phyloP scores from a whole-genome alignment of 2,797 vertebrate genomes.

The Ptychobarbus kaznakovi region DNA sequence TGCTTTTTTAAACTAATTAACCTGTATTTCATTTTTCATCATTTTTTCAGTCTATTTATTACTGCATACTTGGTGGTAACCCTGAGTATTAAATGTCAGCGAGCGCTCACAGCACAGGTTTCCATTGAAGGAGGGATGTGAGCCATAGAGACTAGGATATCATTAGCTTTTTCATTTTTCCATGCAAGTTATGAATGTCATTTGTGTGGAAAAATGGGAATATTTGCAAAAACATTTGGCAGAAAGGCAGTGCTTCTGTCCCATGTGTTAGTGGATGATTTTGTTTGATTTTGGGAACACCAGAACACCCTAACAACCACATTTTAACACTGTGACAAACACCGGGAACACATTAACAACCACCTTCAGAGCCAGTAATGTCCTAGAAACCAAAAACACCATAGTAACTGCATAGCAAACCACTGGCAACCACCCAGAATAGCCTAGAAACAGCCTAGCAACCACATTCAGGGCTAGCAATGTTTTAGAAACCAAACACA shows the following conservation, averaged over 20 bases:
- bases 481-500: neutral
- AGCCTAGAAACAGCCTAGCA: neutral
- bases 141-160: slow-evolving; percentile 14
- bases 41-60: slow-evolving; percentile 1
- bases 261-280: neutral
- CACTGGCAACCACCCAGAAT: too few species aligned
- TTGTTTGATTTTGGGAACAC: neutral
- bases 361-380: neutral
- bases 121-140: slow-evolving; percentile 23
- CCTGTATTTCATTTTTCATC: slow-evolving; percentile 3
- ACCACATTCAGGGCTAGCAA: neutral
- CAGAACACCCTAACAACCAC: too few species aligned
- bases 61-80: slow-evolving; percentile 24
- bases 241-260: neutral
- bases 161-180: neutral
- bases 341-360: neutral
- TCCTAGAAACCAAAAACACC: neutral
- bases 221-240: neutral
- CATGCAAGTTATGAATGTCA: neutral
- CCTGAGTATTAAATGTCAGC: slow-evolving; percentile 1
- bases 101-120: neutral
- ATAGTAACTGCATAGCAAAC: neutral
- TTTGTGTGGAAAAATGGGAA: neutral
- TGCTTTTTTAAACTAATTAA: neutral
- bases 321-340: too few species aligned